A percentile compares a stretch with the other conserved stretches of the same genome.
Evolutionary conservation across 2,797 vertebrate genomes (phyloP).

Genomic region (Lutra lutra): DNA sequence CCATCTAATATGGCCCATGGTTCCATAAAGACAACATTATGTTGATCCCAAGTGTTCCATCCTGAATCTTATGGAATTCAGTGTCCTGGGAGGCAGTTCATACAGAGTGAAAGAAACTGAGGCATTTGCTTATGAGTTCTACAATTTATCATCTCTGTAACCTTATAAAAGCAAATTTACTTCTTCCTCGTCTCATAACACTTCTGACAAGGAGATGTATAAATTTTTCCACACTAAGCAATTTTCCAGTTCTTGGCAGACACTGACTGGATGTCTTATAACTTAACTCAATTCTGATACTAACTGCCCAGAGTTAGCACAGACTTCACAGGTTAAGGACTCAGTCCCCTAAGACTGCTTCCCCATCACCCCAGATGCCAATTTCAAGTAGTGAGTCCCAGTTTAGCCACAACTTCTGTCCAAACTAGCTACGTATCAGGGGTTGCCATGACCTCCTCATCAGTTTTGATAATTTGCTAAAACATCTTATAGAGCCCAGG

Average conservation of each 20-base stretch:
- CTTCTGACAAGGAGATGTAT: background rate
- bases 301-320: background rate
- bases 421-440: background rate
- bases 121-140: background rate
- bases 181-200: background rate
- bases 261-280: background rate
- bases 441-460: background rate
- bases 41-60: background rate
- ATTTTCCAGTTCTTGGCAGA: background rate
- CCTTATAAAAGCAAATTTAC: background rate
- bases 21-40: background rate
- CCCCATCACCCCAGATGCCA: background rate
- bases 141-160: background rate
- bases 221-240: background rate
- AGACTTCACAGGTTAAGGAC: background rate
- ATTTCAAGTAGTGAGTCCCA: background rate
- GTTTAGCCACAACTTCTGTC: background rate
- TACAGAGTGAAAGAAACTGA: background rate
- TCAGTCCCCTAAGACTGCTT: background rate
- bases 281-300: background rate
- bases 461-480: background rate
- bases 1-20: background rate
- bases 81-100: background rate
- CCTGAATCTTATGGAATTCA: background rate
- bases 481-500: background rate